phyloP scores from a whole-genome alignment of 2,888 invertebrate genomes.

The Sarcophaga carnaria region DNA sequence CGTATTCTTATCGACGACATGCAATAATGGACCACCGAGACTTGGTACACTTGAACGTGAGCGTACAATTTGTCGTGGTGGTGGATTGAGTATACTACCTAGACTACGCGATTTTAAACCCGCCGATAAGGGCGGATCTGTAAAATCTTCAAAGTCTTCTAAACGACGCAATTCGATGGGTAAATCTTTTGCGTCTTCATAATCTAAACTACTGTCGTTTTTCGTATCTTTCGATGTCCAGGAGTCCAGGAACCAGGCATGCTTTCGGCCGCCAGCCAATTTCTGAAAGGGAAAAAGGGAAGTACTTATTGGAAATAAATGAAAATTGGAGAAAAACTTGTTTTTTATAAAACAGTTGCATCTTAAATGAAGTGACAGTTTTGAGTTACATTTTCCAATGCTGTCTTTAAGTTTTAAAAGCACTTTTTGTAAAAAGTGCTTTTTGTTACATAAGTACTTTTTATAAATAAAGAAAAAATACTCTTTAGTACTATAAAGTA shows the following conservation, averaged over 20 bases:
- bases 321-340: background rate
- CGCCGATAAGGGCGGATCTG: constrained; percentile 84
- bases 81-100: constrained; percentile 90
- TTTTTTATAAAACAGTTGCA: too few species aligned
- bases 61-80: constrained; percentile 87
- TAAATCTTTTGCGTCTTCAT: constrained; percentile 88
- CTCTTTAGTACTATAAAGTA: too few species aligned
- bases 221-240: constrained; percentile 85
- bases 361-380: too few species aligned
- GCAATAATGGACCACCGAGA: constrained; percentile 82
- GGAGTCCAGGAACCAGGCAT: constrained; percentile 91
- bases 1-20: constrained; percentile 60
- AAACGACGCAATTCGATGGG: constrained; percentile 94
- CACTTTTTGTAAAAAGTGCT: too few species aligned
- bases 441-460: too few species aligned
- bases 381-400: too few species aligned
- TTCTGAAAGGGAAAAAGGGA: constrained; percentile 83
- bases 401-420: too few species aligned
- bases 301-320: background rate
- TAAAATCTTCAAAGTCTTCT: constrained; percentile 85
- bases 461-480: too few species aligned
- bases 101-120: constrained; percentile 92
- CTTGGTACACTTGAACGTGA: constrained; percentile 90
- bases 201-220: constrained; percentile 85
- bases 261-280: constrained; percentile 88